phyloP scores from a whole-genome alignment of 2,797 vertebrate genomes.

The Pantherophis alleghaniensis region DNA sequence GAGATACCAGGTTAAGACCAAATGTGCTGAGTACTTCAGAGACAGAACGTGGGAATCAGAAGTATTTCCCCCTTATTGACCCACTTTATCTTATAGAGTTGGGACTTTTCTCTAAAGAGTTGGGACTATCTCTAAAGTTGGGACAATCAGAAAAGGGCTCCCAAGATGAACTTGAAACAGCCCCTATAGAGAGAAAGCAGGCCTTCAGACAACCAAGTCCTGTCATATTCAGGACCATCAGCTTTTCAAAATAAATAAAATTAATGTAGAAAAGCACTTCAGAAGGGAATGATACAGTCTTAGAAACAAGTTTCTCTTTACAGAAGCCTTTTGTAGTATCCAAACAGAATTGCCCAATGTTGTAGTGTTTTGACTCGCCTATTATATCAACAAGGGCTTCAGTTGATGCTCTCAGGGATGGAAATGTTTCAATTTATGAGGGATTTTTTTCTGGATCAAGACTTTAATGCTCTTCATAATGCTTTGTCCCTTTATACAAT shows the following conservation, averaged over 20 bases:
- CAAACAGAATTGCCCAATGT: neutral
- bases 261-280: neutral
- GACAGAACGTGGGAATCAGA: too few relatives aligned
- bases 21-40: neutral
- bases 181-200: neutral
- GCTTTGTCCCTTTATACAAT: neutral
- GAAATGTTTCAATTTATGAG: neutral
- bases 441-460: neutral
- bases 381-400: neutral
- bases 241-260: neutral
- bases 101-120: too few relatives aligned
- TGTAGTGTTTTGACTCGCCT: neutral
- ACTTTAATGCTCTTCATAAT: neutral
- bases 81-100: too few relatives aligned
- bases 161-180: neutral
- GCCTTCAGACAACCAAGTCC: neutral
- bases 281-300: neutral
- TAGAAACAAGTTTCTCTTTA: neutral
- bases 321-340: neutral
- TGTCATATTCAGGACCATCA: neutral
- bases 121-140: neutral
- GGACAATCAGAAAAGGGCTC: neutral
- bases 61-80: too few relatives aligned
- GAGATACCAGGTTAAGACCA: neutral
- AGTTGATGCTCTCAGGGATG: neutral